A percentile compares a stretch with the other conserved stretches of the same genome.
Conservation (phyloP, 2,888 invertebrate species). For the Morpho helenor region DNA sequence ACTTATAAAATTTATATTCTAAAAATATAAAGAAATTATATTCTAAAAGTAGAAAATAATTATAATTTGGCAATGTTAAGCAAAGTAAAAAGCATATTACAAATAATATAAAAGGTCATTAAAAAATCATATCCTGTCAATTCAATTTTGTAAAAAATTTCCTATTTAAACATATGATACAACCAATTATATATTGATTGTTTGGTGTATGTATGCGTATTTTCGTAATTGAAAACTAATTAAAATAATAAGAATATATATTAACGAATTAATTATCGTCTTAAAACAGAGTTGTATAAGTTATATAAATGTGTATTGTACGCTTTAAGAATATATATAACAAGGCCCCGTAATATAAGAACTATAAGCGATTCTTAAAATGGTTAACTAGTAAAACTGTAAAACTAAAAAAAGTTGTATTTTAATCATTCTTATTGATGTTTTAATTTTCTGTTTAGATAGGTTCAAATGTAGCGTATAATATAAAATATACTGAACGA, state of each 20-base stretch:
- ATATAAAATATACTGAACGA: neutral
- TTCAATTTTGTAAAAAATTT: too few relatives aligned
- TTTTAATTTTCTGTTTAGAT: conserved; percentile 21
- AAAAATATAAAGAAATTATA: too few relatives aligned
- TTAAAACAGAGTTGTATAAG: conserved; percentile 3
- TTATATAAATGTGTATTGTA: conserved; percentile 10
- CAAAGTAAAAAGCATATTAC: too few relatives aligned
- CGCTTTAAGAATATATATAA: conserved; percentile 5
- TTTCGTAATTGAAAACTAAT: neutral
- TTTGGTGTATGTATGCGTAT: neutral
- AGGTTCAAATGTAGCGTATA: conserved; percentile 19
- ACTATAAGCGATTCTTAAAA: conserved; percentile 17
- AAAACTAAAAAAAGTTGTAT: conserved; percentile 7
- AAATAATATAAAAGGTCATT: too few relatives aligned
- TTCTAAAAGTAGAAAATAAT: too few relatives aligned
- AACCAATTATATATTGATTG: too few relatives aligned
- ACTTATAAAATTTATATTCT: too few relatives aligned
- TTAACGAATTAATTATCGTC: conserved; percentile 2
- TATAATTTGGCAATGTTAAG: too few relatives aligned
- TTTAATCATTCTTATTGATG: conserved; percentile 19
- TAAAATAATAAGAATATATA: neutral
- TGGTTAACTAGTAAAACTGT: conserved; percentile 5
- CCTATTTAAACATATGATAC: too few relatives aligned
- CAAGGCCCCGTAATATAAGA: conserved; percentile 10
- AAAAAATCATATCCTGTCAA: too few relatives aligned